These are phyloP conservation scores for Mastomys coucha DNA, from an alignment of 2,113 vertebrate species.

Conservation along the genomic window DNA sequence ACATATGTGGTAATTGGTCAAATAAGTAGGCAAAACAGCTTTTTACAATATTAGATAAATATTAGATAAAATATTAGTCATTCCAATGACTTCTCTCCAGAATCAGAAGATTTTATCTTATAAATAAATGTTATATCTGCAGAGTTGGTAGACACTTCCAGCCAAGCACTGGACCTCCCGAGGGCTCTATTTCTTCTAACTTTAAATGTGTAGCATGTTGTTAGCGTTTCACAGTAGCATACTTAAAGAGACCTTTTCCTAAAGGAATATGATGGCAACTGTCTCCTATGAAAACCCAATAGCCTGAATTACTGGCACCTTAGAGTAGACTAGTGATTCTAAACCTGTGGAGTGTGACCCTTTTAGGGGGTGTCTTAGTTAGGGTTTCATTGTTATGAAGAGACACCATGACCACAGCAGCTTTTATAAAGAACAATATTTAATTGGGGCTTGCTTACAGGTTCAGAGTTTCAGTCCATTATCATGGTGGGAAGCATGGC, in stretches of 20 bases:
- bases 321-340: slow-evolving; percentile 52
- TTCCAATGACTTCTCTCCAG: slow-evolving; percentile 82
- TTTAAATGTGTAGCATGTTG: slow-evolving; percentile 61
- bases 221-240: slow-evolving; percentile 78
- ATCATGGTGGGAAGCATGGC: too few relatives aligned
- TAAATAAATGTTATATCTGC: slow-evolving; percentile 74
- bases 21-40: slow-evolving; percentile 73
- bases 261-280: slow-evolving; percentile 75
- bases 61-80: slow-evolving; percentile 79
- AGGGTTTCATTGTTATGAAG: too few relatives aligned
- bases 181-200: slow-evolving; percentile 79
- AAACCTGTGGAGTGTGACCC: neutral
- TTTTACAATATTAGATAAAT: slow-evolving; percentile 82
- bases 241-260: slow-evolving; percentile 71
- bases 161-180: slow-evolving; percentile 73
- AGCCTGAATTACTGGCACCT: slow-evolving; percentile 79
- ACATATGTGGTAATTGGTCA: slow-evolving; percentile 68
- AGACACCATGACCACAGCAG: too few relatives aligned
- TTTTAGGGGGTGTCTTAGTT: neutral
- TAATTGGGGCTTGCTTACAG: too few relatives aligned
- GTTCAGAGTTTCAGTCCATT: too few relatives aligned
- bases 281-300: slow-evolving; percentile 81
- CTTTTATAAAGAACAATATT: too few relatives aligned
- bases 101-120: slow-evolving; percentile 80
- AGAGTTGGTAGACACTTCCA: slow-evolving; percentile 74